phyloP scores from a whole-genome alignment of 2,113 vertebrate species.

The Actenoides hombroni region DNA sequence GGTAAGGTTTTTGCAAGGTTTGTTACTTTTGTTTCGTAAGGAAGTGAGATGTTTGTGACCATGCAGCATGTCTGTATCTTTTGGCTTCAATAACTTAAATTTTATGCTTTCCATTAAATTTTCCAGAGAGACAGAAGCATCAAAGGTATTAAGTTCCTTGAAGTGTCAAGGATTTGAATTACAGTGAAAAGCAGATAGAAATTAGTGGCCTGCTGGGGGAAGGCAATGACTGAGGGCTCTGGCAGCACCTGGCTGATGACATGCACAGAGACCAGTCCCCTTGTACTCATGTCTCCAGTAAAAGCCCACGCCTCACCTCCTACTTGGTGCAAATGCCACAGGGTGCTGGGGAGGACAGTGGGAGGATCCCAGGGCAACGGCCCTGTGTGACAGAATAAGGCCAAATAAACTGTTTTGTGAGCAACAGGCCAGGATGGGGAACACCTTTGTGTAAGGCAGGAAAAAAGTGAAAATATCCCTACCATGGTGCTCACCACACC shows the following conservation, averaged over 20 bases:
- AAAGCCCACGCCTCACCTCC: neutral
- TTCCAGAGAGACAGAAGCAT: neutral
- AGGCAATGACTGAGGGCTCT: accelerated
- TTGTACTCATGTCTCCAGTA: accelerated
- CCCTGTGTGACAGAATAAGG: neutral
- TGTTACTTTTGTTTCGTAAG: neutral
- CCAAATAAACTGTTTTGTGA: neutral
- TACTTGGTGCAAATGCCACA: neutral
- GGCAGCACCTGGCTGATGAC: neutral
- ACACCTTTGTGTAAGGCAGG: neutral
- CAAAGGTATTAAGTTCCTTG: neutral
- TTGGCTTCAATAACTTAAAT: neutral
- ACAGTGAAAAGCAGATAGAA: neutral
- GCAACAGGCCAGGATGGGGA: neutral
- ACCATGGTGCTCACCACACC: neutral
- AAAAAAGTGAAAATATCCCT: neutral
- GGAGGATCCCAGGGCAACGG: accelerated
- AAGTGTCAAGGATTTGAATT: neutral
- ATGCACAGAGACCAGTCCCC: accelerated
- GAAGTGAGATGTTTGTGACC: neutral
- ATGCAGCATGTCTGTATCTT: neutral
- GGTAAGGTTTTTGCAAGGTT: slow-evolving; percentile 22
- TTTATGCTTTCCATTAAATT: neutral
- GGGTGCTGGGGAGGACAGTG: neutral
- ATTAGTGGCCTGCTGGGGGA: neutral